A percentile compares a stretch with the other conserved stretches of the same genome.
These are phyloP conservation scores for Cryptosula pallasiana DNA, from an alignment of 2,888 invertebrate genomes.

Conservation along the genomic window DNA sequence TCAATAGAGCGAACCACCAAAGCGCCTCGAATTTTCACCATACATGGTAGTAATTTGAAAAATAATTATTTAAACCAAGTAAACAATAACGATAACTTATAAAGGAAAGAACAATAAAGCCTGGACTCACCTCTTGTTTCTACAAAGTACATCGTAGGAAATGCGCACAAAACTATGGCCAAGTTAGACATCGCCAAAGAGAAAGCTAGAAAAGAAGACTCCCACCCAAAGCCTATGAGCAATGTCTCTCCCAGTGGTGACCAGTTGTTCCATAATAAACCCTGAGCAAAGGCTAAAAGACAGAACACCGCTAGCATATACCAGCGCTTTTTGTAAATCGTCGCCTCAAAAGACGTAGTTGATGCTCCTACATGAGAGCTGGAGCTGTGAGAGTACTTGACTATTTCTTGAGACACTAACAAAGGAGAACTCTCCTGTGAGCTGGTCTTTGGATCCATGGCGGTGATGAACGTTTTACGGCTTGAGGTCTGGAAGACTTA, in stretches of 20 bases:
- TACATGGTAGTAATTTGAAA: too few species aligned
- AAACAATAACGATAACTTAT: background rate
- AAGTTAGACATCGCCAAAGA: background rate
- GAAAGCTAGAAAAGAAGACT: constrained; percentile 31
- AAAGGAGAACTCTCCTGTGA: too few species aligned
- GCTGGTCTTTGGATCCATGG: too few species aligned
- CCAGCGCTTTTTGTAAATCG: constrained; percentile 31
- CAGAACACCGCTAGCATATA: constrained; percentile 31
- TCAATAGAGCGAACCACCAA: too few species aligned
- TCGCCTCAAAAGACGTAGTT: too few species aligned
- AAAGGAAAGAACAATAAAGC: background rate
- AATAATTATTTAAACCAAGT: too few species aligned
- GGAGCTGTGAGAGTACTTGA: too few species aligned
- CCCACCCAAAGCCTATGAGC: constrained; percentile 44
- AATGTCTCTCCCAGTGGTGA: constrained; percentile 46
- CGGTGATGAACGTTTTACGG: too few species aligned
- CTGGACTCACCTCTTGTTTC: background rate
- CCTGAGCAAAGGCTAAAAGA: constrained; percentile 27
- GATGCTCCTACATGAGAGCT: too few species aligned
- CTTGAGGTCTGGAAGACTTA: too few species aligned
- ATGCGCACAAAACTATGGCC: background rate
- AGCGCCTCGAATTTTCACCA: too few species aligned
- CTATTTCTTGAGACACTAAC: too few species aligned
- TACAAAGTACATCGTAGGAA: background rate
- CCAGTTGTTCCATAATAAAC: constrained; percentile 50